Conservation (phyloP, 2,888 invertebrate species). For the Troilus luridus region DNA sequence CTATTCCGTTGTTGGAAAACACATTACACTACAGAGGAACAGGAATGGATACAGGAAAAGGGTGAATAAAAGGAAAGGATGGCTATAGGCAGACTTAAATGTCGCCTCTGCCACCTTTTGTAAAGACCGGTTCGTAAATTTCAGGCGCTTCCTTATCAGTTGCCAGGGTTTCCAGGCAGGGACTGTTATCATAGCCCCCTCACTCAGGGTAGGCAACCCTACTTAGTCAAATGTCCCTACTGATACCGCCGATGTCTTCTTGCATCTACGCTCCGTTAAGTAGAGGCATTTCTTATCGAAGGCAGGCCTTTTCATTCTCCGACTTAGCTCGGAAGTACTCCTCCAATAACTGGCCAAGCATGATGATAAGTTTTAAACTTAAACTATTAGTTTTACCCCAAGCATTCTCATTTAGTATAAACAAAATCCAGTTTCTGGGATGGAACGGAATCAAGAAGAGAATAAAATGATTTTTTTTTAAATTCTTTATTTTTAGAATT, state of each 20-base stretch:
- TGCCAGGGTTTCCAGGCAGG: neutral
- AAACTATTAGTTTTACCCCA: neutral
- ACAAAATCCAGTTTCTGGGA: neutral
- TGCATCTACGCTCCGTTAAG: conserved; percentile 36
- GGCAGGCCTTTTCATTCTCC: neutral
- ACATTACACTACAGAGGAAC: neutral
- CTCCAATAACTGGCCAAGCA: conserved; percentile 25
- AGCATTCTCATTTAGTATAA: neutral
- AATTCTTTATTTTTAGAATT: no score
- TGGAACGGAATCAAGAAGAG: neutral
- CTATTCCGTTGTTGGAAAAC: neutral
- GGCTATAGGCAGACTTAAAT: conserved; percentile 28
- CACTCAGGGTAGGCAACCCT: conserved; percentile 29
- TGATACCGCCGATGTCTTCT: conserved; percentile 32
- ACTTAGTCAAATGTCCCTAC: conserved; percentile 46
- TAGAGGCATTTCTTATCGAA: conserved; percentile 39
- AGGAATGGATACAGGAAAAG: neutral
- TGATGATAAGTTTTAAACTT: conserved; percentile 45
- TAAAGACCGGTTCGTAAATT: conserved; percentile 32
- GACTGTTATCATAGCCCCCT: conserved; percentile 41
- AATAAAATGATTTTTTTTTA: neutral
- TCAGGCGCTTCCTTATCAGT: conserved; percentile 44
- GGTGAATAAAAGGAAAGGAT: conserved; percentile 14
- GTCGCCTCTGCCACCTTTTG: conserved; percentile 16
- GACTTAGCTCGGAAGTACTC: neutral